Evolutionary conservation across 1,140 invertebrate species (phyloP).

Genomic region (Psix sp.): DNA sequence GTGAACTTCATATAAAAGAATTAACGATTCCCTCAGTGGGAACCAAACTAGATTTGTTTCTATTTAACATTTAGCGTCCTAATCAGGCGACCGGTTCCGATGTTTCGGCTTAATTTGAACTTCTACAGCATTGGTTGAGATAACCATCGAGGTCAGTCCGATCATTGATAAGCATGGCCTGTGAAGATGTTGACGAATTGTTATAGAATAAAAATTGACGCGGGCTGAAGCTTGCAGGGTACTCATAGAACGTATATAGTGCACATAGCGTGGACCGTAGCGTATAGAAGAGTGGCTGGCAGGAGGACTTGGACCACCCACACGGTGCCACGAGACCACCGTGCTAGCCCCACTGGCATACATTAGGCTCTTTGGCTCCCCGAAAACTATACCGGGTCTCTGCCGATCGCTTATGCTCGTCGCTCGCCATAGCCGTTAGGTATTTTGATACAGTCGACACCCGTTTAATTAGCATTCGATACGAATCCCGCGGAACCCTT

Average conservation of each 20-base stretch:
- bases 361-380: slow-evolving; percentile 74
- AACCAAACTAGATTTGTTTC: slow-evolving; percentile 15
- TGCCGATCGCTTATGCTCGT: slow-evolving; percentile 55
- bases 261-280: slow-evolving; percentile 49
- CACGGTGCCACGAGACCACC: slow-evolving; percentile 75
- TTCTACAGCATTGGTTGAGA: neutral
- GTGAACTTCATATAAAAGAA: slow-evolving; percentile 9
- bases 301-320: slow-evolving; percentile 76
- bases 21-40: slow-evolving; percentile 7
- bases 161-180: neutral
- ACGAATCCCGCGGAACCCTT: slow-evolving; percentile 67
- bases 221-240: slow-evolving; percentile 21
- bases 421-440: slow-evolving; percentile 69
- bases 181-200: slow-evolving; percentile 31
- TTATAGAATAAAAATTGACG: slow-evolving; percentile 37
- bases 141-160: too few species aligned
- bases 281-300: slow-evolving; percentile 70
- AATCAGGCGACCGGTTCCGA: slow-evolving; percentile 30
- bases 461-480: slow-evolving; percentile 76
- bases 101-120: slow-evolving; percentile 6
- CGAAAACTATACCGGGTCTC: slow-evolving; percentile 61
- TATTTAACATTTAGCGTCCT: slow-evolving; percentile 4
- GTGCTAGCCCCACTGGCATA: slow-evolving; percentile 77
- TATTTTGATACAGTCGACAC: slow-evolving; percentile 75
- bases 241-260: slow-evolving; percentile 56